Evolutionary conservation across 1,140 invertebrate species (phyloP), one percentile per base, ranked within the genome.

Genomic region (Panagrolaimus sp.): DNA sequence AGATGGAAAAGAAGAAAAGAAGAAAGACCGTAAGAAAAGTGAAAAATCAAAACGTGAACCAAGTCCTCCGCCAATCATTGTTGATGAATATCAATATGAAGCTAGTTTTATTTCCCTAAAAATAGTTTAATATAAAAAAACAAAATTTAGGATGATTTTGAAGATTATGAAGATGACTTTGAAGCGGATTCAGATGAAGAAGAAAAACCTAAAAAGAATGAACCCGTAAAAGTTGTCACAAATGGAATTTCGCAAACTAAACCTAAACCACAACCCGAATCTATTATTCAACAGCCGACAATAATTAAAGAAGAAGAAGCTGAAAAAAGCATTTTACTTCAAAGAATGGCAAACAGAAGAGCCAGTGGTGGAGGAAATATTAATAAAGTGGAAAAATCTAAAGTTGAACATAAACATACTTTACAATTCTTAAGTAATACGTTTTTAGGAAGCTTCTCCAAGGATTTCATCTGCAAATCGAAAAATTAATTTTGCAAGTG

Each of bases 61-160:
- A 20, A 20, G 11, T 9, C 51, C 51, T 1, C 51, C 51, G 4
- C 51, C 51, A 16, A 38, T 38, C 7, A 38, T 38, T 38, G 51
- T 57, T 57, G 51, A 57, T n/a, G 51, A 57, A 2, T 57, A 57
- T 57, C 51, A 57, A 20, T 57, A 57, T 57, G 51, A 57, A 27
- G 51, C 27, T 20, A 38, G 31, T 7, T 38, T 4, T 4, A 38
- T 5, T 20, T n/a, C n/a, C n/a, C n/a, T 16, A 20, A 0, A 7
- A n/a, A n/a, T 1, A 5, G 51, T 5, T 20, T 20, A 13, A 20
- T 57, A 57, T 20, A 57, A 57, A 57, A 27, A 20, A 11, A 11
- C 11, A 25, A 9, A 11, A 11, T 57, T 57, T n/a, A 57, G 51
- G 51, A 57, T 20, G 51, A 57, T 8, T 57, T 57, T 13, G 51